A percentile compares a stretch with the other conserved stretches of the same genome.
These are phyloP conservation scores for Campopleginae sp. DNA, from an alignment of 2,888 invertebrate species.

Conservation along the genomic window DNA sequence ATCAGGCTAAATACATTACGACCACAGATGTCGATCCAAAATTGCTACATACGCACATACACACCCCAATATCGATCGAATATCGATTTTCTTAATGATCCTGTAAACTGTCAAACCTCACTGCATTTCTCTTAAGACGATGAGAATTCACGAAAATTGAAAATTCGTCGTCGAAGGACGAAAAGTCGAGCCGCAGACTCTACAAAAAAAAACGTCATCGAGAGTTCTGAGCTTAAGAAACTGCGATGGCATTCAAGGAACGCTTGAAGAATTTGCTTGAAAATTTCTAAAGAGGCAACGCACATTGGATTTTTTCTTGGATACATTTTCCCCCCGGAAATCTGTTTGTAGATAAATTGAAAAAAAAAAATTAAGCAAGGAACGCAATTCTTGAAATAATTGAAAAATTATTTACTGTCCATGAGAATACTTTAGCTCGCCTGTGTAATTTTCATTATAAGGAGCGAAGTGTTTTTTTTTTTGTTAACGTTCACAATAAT, in stretches of 20 bases:
- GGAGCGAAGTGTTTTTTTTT: not conserved
- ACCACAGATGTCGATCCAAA: not conserved
- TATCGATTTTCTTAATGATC: not conserved
- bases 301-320: not conserved
- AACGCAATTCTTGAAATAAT: not conserved
- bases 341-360: not conserved
- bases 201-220: not conserved
- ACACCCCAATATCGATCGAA: not conserved
- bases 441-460: not conserved
- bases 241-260: not conserved
- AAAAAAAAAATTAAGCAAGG: not conserved
- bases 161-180: not conserved
- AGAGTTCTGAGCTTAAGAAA: not conserved
- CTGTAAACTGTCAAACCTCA: not conserved
- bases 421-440: not conserved
- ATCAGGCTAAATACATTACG: slow-evolving; percentile 13
- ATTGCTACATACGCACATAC: slow-evolving; percentile 11
- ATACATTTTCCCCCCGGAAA: not conserved
- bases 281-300: not conserved
- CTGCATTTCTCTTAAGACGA: too few species aligned
- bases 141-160: too few species aligned
- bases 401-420: not conserved
- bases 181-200: not conserved
- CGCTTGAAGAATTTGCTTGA: not conserved
- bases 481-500: too few species aligned